Base-by-base conservation (phyloP, 2,888 invertebrate genomes). In the Argyresthia albistria region DNA sequence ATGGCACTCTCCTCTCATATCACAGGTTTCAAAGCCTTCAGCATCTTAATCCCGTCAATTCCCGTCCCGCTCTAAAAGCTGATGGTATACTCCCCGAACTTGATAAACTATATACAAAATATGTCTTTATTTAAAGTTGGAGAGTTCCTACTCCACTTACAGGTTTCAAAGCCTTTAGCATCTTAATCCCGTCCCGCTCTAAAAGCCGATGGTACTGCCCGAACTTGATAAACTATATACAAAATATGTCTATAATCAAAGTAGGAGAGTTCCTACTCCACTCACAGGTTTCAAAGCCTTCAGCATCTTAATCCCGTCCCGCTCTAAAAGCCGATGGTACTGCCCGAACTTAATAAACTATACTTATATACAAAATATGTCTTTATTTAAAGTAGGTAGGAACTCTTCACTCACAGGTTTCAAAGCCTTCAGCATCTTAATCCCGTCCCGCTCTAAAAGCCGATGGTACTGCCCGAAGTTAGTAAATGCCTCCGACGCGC, bases 301-400 rank as follows among this genome's bases (percentile, higher is more conserved):
- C 48, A 98, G 80, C 92, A 97, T 96, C 56, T 92, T 91, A 51
- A 97, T 92, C 0, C 97, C 97, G 67, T 93, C 93, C 70, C 95
- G 94, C 72, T 98, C 98, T 89, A 99, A 92, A 64, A 92, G 91
- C 14, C 98, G 88, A 72, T 99, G 99, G 63, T 97, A 95, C 61
- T 98, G 97, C 0, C 97, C 98, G 73, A 99, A 98, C 61, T 93
- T 92, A 12, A 96, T 92, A 74, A 99, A 99, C n/a, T n/a, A n/a
- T n/a, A n/a, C n/a, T n/a, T n/a, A n/a, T n/a, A n/a, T n/a, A n/a
- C n/a, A n/a, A n/a, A n/a, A n/a, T n/a, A n/a, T n/a, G n/a, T n/a
- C n/a, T n/a, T n/a, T n/a, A n/a, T n/a, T n/a, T n/a, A n/a, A n/a
- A n/a, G n/a, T n/a, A n/a, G n/a, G n/a, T n/a, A n/a, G n/a, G n/a